A percentile compares a stretch with the other conserved stretches of the same genome.
Evolutionary conservation across 2,797 vertebrate genomes (phyloP).

Genomic region (Synanceia verrucosa): DNA sequence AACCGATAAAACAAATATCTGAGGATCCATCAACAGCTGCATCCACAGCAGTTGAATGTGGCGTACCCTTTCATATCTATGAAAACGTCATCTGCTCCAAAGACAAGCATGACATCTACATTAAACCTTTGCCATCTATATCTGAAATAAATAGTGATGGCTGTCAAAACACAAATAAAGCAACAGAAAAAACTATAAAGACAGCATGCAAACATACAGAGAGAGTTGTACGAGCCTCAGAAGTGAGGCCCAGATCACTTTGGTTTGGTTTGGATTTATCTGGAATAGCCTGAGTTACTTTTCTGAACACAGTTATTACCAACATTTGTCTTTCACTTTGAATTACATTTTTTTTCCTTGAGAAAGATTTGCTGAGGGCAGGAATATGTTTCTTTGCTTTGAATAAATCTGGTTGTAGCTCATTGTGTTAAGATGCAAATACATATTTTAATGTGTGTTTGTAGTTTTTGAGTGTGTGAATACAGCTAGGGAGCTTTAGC

Average conservation of each 20-base stretch:
- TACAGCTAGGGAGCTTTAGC: background rate
- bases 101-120: slow-evolving; percentile 6
- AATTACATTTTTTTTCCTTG: background rate
- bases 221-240: background rate
- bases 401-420: background rate
- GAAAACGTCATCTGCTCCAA: slow-evolving; percentile 29
- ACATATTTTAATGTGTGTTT: background rate
- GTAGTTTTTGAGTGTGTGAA: background rate
- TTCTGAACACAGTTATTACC: background rate
- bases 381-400: background rate
- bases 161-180: background rate
- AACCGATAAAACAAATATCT: background rate
- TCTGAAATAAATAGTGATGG: background rate
- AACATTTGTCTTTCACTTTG: background rate
- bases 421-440: background rate
- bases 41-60: background rate
- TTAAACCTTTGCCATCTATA: background rate
- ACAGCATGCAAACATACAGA: background rate
- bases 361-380: background rate
- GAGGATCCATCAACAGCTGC: background rate
- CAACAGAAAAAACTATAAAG: background rate
- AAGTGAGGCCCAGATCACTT: background rate
- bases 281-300: background rate
- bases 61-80: background rate
- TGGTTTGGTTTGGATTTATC: slow-evolving; percentile 61